Evolutionary conservation across 2,888 invertebrate genomes (phyloP), one percentile per base, ranked within the genome.

Genomic region (Creontiades dilutus): DNA sequence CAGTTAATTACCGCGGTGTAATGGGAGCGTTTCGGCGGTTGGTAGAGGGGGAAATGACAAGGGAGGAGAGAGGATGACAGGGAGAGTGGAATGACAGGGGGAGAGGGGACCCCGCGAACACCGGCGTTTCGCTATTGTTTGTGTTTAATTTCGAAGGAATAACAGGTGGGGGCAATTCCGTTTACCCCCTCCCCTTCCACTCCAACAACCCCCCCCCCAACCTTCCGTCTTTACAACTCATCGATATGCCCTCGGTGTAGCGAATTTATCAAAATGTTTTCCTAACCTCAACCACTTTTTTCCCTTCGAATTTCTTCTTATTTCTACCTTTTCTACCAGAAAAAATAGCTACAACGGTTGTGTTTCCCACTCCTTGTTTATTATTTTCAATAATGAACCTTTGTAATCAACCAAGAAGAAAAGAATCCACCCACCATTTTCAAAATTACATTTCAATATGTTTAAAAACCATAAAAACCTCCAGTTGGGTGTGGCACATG

Each of bases 121-220:
- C 52, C 11, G 23, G 87, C 68, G 87, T 87, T 87, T 87, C 87
- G 87, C 87, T 87, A 87, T 87, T 87, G 87, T 87, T 87, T 87
- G 87, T 76, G 37, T 87, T 87, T 48, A 87, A 87, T 87, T 87
- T 87, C 87, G 27, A n/a, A 19, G 78, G 78, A 87, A 87, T 87
- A 87, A 87, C 87, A 87, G 87, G 87, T 87, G 87, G 76, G 75
- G 19, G 87, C 87, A 87, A 87, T 78, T 87, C 47, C 47, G 87
- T 37, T 16, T n/a, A n/a, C 14, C 86, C 75, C 86, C 19, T 12
- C 76, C 27, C 19, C n/a, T 1, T 9, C 47, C 81, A 0, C 48
- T n/a, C 13, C 46, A 13, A n/a, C n/a, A n/a, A n/a, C 19, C 3
- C 76, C 27, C 19, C n/a, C 2, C 4, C 47, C 81, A 0, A 5